These are phyloP conservation scores for Globodera rostochiensis DNA, from an alignment of 1,140 invertebrate genomes.

Conservation along the genomic window DNA sequence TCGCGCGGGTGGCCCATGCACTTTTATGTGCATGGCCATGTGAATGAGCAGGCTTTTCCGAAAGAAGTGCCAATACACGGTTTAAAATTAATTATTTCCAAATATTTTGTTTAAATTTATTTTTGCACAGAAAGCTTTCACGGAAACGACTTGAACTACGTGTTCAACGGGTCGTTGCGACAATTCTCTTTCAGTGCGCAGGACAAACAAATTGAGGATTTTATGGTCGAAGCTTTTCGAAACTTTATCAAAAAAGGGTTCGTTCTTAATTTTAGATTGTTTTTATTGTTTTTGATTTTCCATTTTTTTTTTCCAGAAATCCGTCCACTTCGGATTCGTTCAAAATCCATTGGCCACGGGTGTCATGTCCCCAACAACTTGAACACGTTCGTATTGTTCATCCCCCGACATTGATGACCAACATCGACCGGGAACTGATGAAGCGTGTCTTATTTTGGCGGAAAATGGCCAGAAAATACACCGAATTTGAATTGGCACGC, in stretches of 20 bases:
- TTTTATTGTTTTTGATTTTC: neutral
- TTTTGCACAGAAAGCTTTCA: neutral
- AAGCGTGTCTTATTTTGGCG: neutral
- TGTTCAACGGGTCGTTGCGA: neutral
- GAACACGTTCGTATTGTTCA: neutral
- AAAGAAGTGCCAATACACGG: slow-evolving; percentile 15
- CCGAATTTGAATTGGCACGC: neutral
- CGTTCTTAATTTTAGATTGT: neutral
- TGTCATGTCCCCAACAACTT: neutral
- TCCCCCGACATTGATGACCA: neutral
- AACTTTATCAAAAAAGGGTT: neutral
- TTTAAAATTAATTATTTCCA: neutral
- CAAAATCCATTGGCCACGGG: neutral
- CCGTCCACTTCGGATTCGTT: slow-evolving; percentile 2
- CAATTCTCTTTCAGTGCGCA: neutral
- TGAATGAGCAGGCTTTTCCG: slow-evolving; percentile 29
- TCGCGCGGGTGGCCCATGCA: slow-evolving; percentile 27
- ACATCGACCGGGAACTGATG: neutral
- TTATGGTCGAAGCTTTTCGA: neutral
- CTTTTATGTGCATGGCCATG: slow-evolving; percentile 27
- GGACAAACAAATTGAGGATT: slow-evolving; percentile 6
- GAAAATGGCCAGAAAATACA: neutral
- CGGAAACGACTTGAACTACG: neutral
- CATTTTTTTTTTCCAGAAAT: neutral
- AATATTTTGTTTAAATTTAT: neutral